A percentile compares a stretch with the other conserved stretches of the same genome.
Conservation (phyloP, 2,797 vertebrate genomes). For the Gouania willdenowi region DNA sequence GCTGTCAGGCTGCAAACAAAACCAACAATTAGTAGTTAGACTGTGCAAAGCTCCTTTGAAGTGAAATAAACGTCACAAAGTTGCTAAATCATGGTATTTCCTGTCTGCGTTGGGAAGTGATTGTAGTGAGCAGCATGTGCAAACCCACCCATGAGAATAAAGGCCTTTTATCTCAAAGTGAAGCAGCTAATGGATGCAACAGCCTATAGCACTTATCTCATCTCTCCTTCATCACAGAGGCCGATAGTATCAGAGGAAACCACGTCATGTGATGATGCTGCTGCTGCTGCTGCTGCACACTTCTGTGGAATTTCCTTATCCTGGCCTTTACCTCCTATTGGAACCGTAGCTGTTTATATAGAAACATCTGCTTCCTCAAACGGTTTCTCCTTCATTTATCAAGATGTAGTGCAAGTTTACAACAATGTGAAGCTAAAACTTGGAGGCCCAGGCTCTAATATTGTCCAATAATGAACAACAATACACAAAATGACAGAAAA, state of each 20-base stretch:
- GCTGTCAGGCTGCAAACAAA: conserved; percentile 3
- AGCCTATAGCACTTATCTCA: conserved; percentile 50
- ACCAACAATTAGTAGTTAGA: conserved; percentile 10
- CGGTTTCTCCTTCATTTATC: neutral
- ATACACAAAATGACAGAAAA: too few relatives aligned
- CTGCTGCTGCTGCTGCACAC: conserved; percentile 21
- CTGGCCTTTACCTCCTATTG: neutral
- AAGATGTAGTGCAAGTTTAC: too few relatives aligned
- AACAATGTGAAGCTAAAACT: too few relatives aligned
- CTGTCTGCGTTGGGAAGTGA: conserved; percentile 6
- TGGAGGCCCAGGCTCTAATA: too few relatives aligned
- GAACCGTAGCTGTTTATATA: conserved; percentile 2
- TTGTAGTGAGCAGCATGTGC: conserved; percentile 10
- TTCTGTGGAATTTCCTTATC: conserved; percentile 32
- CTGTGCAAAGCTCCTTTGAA: neutral
- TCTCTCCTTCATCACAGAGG: conserved; percentile 21
- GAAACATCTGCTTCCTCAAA: neutral
- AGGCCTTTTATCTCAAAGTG: conserved; percentile 47
- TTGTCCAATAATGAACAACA: too few relatives aligned
- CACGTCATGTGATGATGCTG: conserved; percentile 33
- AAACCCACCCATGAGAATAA: conserved; percentile 17
- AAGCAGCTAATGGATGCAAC: conserved; percentile 54
- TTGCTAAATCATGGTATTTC: conserved; percentile 15
- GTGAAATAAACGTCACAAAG: neutral
- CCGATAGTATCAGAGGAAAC: conserved; percentile 25